Conservation (phyloP, 2,797 vertebrate genomes). For the Melanotaenia parkinsoni region DNA sequence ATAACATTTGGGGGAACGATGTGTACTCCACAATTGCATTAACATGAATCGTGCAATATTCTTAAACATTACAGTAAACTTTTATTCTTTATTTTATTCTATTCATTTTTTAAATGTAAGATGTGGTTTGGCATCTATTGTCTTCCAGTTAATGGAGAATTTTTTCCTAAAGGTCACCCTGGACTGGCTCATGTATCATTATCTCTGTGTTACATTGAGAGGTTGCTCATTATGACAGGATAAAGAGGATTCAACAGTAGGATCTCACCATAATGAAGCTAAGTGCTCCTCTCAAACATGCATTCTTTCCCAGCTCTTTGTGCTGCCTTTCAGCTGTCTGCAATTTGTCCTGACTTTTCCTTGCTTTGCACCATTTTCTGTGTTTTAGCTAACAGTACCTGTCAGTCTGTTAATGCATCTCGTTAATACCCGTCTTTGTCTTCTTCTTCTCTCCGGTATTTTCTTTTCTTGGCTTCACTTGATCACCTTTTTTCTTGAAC, state of each 20-base stretch:
- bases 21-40: too few species aligned
- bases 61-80: slow-evolving; percentile 12
- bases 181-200: slow-evolving; percentile 57
- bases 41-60: neutral
- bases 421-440: slow-evolving; percentile 12
- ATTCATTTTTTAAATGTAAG: neutral
- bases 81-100: slow-evolving; percentile 1
- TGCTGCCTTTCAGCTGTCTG: slow-evolving; percentile 18
- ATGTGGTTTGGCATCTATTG: slow-evolving; percentile 10
- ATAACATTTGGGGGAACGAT: too few species aligned
- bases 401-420: slow-evolving; percentile 18
- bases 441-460: neutral
- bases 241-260: slow-evolving; percentile 51
- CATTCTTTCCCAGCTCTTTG: slow-evolving; percentile 19
- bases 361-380: neutral
- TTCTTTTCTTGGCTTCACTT: neutral
- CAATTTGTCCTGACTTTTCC: slow-evolving; percentile 5
- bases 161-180: slow-evolving; percentile 54
- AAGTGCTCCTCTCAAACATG: slow-evolving; percentile 28
- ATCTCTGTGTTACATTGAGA: slow-evolving; percentile 40
- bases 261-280: slow-evolving; percentile 63
- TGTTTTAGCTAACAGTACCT: slow-evolving; percentile 18
- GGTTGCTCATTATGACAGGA: slow-evolving; percentile 56
- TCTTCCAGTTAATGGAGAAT: slow-evolving; percentile 39
- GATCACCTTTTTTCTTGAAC: slow-evolving; percentile 8